Evolutionary conservation across 1,140 invertebrate species (phyloP), one percentile per base, ranked within the genome.

Genomic region (Odontomachus brunneus): DNA sequence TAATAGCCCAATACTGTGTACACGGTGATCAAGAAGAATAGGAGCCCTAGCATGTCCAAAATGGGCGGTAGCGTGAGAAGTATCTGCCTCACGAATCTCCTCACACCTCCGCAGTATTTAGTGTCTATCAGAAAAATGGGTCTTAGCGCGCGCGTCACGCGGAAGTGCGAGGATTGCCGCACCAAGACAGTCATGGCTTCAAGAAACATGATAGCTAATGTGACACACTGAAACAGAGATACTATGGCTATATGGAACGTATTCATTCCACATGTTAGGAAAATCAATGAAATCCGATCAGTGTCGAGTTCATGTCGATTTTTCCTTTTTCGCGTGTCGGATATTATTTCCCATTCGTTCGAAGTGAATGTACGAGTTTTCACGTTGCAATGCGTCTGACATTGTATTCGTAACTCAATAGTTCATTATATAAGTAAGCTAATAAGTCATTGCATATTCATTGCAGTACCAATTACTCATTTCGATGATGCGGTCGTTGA

Each of bases 111-210:
- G 84, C 97, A 97, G 86, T 98, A 97, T 88, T 97, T 95, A 24
- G 97, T 98, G 92, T 98, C 97, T 22, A 98, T 96, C 48, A 99
- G 92, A 94, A 98, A 98, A 84, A 99, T 97, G 24, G 98, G 98
- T n/a, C 98, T 94, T 11, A 99, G 92, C 3, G 98, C 97, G 86
- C 98, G 94, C 1, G 98, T 98, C 22, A 98, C 97, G 9, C 98
- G 95, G 91, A 98, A 97, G 93, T 99, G 98, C 4, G 96, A 97
- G 0, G 96, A 96, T 92, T 98, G 97, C 60, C 98, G 95, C 73
- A 97, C 95, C 22, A 98, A 92, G 24, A 98, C 97, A 22, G 97
- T 96, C 49, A 98, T 94, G 1, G 97, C 97, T 93, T 99, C 98
- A 38, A 97, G 89, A 73, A 98, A 95, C 98, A 99, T 98, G 81